phyloP scores from a whole-genome alignment of 2,113 vertebrate species.

The Alethe castanea region DNA sequence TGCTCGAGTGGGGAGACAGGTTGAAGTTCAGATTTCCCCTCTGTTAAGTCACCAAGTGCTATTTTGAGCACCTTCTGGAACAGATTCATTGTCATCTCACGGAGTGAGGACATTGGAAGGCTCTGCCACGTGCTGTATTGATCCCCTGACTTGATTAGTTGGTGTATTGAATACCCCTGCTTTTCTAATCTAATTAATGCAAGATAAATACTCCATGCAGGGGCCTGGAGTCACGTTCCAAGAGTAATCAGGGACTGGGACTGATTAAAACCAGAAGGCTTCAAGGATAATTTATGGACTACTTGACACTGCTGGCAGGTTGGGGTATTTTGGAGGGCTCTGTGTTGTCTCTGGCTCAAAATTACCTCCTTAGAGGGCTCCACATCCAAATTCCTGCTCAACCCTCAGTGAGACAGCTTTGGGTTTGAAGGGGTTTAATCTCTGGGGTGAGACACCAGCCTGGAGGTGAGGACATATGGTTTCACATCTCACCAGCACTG shows the following conservation, averaged over 20 bases:
- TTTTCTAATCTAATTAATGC: constrained; percentile 73
- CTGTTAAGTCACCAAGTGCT: not conserved
- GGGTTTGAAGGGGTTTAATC: not conserved
- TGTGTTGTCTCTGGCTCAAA: not conserved
- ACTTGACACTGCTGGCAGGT: not conserved
- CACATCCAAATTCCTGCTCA: not conserved
- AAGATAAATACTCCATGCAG: constrained; percentile 71
- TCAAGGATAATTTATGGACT: constrained; percentile 55
- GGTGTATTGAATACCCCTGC: constrained; percentile 70
- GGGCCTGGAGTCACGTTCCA: constrained; percentile 52
- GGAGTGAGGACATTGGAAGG: not conserved
- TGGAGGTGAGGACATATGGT: not conserved
- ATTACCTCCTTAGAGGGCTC: not conserved
- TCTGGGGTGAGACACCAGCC: not conserved
- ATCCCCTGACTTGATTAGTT: constrained; percentile 76
- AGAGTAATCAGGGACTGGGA: constrained; percentile 40
- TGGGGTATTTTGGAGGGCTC: constrained; percentile 17
- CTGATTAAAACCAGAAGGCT: constrained; percentile 66
- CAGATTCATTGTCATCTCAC: constrained; percentile 11
- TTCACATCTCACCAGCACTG: not conserved
- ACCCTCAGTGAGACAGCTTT: not conserved
- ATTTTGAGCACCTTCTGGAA: not conserved
- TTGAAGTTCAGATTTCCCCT: not conserved
- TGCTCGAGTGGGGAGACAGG: not conserved
- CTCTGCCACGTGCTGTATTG: constrained; percentile 60